A percentile compares a stretch with the other conserved stretches of the same genome.
Evolutionary conservation across 35 echinoderm and acorn worm genomes (phyloP).

Genomic region (Diadema setosum): DNA sequence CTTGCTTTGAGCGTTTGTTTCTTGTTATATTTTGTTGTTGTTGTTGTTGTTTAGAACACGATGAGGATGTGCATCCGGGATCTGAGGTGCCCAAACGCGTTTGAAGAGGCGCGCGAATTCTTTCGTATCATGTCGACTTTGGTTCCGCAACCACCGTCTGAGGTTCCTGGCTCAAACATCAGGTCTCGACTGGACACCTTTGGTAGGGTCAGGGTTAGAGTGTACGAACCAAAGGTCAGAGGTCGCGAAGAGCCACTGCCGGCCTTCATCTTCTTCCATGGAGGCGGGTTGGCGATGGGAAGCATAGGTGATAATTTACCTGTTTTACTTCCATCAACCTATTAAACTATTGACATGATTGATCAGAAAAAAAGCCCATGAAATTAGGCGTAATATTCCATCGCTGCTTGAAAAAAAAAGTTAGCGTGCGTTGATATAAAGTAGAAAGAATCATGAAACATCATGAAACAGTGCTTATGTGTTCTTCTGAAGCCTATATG

Average conservation of each 20-base stretch:
- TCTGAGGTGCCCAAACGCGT: not conserved
- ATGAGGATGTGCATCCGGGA: not conserved
- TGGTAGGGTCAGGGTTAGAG: constrained; percentile 42
- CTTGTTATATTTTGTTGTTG: not conserved
- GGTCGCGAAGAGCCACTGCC: not conserved
- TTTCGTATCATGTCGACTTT: not conserved
- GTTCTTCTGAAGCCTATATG: too few species aligned
- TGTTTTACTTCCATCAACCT: not conserved
- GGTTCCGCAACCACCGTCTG: not conserved
- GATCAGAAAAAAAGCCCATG: not conserved
- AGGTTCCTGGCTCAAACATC: constrained; percentile 30
- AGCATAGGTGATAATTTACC: constrained; percentile 41
- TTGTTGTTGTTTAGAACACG: not conserved
- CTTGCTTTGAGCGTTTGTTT: not conserved
- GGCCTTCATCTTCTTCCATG: constrained; percentile 68
- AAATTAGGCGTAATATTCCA: not conserved
- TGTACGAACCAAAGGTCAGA: constrained; percentile 57
- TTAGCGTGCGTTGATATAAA: too few species aligned
- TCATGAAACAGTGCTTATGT: too few species aligned
- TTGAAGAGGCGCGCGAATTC: not conserved
- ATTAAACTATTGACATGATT: not conserved
- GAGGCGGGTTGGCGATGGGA: constrained; percentile 42
- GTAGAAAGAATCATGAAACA: too few species aligned
- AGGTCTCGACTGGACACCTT: constrained; percentile 19
- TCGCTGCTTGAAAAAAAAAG: not conserved